Evolutionary conservation across 2,797 vertebrate genomes (phyloP).

Genomic region (Phrynocephalus guinanensis): DNA sequence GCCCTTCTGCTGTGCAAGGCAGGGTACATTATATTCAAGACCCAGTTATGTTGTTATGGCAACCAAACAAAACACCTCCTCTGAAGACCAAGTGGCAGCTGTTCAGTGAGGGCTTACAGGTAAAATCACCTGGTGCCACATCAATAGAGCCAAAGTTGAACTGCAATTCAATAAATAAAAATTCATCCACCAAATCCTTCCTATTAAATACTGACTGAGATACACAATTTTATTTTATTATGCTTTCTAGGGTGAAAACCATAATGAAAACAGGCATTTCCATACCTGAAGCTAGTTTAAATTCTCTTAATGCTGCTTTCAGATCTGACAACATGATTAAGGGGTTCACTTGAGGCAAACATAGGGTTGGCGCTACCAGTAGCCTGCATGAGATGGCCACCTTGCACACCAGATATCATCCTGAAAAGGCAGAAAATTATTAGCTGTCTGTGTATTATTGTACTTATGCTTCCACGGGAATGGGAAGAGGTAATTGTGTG

Average conservation of each 20-base stretch:
- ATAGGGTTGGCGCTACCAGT: too few species aligned
- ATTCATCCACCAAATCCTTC: neutral
- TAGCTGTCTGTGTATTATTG: neutral
- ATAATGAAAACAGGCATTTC: neutral
- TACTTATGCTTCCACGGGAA: too few species aligned
- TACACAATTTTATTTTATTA: neutral
- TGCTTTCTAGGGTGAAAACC: neutral
- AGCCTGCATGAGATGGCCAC: neutral
- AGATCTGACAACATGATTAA: neutral
- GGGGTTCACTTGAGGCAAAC: neutral
- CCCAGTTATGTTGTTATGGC: slow-evolving; percentile 7
- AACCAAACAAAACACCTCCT: slow-evolving; percentile 20
- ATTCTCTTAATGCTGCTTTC: slow-evolving; percentile 6
- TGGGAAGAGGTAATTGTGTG: neutral
- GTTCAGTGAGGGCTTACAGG: slow-evolving; percentile 15
- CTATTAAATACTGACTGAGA: neutral
- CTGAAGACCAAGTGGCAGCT: slow-evolving; percentile 10
- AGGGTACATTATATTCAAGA: neutral
- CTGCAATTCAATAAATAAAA: slow-evolving; percentile 17
- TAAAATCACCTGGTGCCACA: slow-evolving; percentile 32
- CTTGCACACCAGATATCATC: neutral
- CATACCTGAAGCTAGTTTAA: neutral
- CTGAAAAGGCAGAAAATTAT: neutral
- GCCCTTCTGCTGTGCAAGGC: neutral
- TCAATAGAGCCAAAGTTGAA: slow-evolving; percentile 7